These are phyloP conservation scores for Goniozus legneri DNA, from an alignment of 1,140 invertebrate species.

Conservation along the genomic window DNA sequence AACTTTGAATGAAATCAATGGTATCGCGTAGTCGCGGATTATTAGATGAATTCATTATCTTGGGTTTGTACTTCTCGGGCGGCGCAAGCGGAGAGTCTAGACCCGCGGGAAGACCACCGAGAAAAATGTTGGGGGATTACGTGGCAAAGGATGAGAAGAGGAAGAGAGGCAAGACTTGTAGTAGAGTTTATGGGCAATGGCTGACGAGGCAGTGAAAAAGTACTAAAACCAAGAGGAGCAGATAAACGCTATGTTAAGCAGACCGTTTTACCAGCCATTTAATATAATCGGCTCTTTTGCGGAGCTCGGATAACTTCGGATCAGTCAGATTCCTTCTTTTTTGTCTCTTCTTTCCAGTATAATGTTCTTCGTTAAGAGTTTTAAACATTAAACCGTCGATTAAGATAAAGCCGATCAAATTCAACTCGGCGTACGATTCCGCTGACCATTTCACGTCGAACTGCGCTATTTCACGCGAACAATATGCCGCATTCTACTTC, in stretches of 20 bases:
- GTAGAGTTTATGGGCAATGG: slow-evolving; percentile 51
- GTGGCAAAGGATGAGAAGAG: no score
- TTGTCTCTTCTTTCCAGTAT: slow-evolving; percentile 1
- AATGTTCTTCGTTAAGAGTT: no score
- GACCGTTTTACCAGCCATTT: slow-evolving; percentile 54
- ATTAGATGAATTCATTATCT: no score
- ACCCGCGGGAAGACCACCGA: slow-evolving; percentile 5
- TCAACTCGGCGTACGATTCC: no score
- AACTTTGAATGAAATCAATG: no score
- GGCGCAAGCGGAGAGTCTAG: slow-evolving; percentile 11
- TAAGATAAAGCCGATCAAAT: no score
- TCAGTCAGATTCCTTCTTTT: slow-evolving; percentile 20
- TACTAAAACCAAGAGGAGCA: slow-evolving; percentile 53
- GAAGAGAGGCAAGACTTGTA: slow-evolving; percentile 22
- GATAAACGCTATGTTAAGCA: slow-evolving; percentile 55
- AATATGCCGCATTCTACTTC: no score
- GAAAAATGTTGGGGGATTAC: background rate
- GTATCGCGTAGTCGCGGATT: no score
- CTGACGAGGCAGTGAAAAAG: slow-evolving; percentile 56
- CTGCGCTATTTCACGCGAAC: no score
- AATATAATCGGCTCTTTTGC: slow-evolving; percentile 51
- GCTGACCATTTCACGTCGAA: no score
- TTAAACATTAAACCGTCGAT: no score
- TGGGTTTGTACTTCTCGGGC: no score
- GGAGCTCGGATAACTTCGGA: slow-evolving; percentile 30